A percentile compares a stretch with the other conserved stretches of the same genome.
Conservation (phyloP, 2,113 vertebrate genomes). For the Lycaon pictus region DNA sequence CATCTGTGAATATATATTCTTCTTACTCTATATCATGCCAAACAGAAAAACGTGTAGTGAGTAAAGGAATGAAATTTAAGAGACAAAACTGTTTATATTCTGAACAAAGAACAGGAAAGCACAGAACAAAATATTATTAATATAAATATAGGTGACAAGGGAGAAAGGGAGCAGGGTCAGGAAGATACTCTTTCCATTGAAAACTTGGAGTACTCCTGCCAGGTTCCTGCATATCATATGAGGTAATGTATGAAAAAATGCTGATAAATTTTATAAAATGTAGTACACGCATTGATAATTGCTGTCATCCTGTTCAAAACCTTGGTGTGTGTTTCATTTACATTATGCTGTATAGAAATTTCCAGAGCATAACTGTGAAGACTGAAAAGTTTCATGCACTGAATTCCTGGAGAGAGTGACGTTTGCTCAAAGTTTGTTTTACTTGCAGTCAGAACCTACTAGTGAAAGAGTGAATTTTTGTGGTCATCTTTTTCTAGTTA, state of each 20-base stretch:
- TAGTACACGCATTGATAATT: neutral
- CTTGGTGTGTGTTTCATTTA: neutral
- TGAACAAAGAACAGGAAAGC: neutral
- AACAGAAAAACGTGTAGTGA: neutral
- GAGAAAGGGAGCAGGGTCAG: neutral
- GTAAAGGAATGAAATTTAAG: neutral
- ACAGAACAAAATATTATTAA: neutral
- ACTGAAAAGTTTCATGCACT: neutral
- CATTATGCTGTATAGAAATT: neutral
- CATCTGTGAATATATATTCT: neutral
- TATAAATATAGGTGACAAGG: neutral
- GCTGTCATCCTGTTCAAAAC: neutral
- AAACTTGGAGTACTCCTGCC: neutral
- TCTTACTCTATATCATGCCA: neutral
- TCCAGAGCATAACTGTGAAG: neutral
- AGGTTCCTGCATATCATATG: neutral
- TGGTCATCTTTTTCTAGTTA: neutral
- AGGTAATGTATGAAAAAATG: neutral
- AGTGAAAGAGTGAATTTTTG: neutral
- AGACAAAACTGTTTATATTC: slow-evolving; percentile 5
- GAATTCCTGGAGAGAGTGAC: neutral
- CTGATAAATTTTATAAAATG: neutral
- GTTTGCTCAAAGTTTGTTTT: neutral
- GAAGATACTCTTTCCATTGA: neutral
- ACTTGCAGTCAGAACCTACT: neutral